Base-by-base conservation (phyloP, 2,113 vertebrate species). In the Cyanoramphus novaezelandiae region DNA sequence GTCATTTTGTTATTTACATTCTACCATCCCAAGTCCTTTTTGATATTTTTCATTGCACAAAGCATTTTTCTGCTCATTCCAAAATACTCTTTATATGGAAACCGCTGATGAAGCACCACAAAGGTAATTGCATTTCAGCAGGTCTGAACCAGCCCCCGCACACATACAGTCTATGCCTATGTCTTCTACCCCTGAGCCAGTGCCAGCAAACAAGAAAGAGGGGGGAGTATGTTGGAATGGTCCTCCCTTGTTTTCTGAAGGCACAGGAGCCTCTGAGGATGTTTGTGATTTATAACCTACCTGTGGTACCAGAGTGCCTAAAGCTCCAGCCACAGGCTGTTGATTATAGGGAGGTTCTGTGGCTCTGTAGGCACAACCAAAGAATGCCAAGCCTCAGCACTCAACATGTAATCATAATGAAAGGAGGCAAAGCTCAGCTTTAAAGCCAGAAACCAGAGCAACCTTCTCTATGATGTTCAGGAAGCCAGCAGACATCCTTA, bases 341-440 rank as follows among this genome's bases (percentile, higher is more conserved):
- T 52, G 21, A 68, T 79, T 17, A 4, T 1, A 28, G 31, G 41
- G 19, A 31, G 24, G 12, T 67, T 44, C 47, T 71, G 44, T 10
- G 29, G 60, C 53, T 67, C 63, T 13, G 4, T 2, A 13, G 41
- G 41, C 59, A 50, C 46, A 47, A 24, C 5, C 6, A 7, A 37
- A 39, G 41, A 14, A 24, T 1, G 3, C 44, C 17, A 57, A 29
- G 28, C n/a, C 41, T 60, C 72, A 78, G 24, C 44, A 37, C 39
- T 27, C 46, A 11, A 0, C 0, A 2, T 4, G 28, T 21, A 57
- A 19, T 28, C 35, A 3, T 19, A 35, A 20, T 2, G 2, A 24
- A 39, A 31, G 0, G 25, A 70, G 71, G 57, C 59, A 62, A 50
- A 87, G 57, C 68, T 79, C 65, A 65, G 55, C 39, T 19, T 55